phyloP scores from a whole-genome alignment of 2,113 vertebrate species.

The Pygoscelis antarcticus region DNA sequence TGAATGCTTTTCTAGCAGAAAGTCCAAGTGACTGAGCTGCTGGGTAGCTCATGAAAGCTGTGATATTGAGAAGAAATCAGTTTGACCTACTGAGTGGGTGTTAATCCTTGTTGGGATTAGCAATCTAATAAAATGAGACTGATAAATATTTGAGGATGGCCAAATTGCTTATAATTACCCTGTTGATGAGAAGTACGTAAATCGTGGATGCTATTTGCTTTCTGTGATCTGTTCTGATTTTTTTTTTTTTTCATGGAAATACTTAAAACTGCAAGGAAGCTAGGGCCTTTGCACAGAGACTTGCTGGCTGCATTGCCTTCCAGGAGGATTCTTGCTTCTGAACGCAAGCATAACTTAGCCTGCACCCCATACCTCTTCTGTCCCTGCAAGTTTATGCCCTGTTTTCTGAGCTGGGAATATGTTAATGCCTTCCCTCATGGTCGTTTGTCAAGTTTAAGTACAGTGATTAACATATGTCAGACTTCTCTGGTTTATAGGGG shows the following conservation, averaged over 20 bases:
- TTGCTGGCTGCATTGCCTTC: background rate
- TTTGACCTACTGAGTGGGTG: background rate
- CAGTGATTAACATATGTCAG: background rate
- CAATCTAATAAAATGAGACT: background rate
- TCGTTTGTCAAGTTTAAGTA: background rate
- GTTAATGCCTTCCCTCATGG: background rate
- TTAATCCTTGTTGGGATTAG: background rate
- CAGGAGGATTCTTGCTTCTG: background rate
- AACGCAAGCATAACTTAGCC: background rate
- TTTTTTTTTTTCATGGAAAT: background rate
- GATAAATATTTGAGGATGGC: background rate
- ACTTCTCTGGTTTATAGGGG: background rate
- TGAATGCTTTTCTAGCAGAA: background rate
- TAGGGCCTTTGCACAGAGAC: background rate
- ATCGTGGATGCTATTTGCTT: background rate
- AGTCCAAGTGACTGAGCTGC: background rate
- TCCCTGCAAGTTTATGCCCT: background rate
- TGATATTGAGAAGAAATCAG: background rate
- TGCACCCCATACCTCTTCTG: background rate
- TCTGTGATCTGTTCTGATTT: background rate
- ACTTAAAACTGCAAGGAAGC: background rate
- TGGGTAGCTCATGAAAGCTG: background rate
- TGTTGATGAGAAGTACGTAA: background rate
- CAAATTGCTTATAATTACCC: background rate
- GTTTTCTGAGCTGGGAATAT: background rate